Evolutionary conservation across 2,113 vertebrate genomes (phyloP).

Genomic region (Perca schrenkii): DNA sequence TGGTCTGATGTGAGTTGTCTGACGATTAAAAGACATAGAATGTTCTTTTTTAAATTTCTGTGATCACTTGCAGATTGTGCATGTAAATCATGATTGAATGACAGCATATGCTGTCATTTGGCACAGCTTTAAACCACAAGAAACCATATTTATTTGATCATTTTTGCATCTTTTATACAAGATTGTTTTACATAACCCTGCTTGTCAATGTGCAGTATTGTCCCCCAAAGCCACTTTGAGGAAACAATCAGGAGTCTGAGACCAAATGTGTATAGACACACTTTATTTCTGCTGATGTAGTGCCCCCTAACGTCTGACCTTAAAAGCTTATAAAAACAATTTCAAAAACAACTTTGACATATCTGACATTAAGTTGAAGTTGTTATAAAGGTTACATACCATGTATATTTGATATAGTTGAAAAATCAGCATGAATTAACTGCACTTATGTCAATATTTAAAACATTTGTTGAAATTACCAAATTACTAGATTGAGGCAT

Average conservation of each 20-base stretch:
- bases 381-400: neutral
- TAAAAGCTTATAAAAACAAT: neutral
- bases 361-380: neutral
- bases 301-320: conserved; percentile 29
- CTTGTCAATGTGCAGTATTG: neutral
- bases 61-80: neutral
- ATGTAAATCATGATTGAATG: neutral
- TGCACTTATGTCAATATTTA: neutral
- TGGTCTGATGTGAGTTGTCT: conserved; percentile 6
- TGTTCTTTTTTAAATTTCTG: neutral
- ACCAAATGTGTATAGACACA: neutral
- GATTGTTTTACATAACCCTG: neutral
- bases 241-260: conserved; percentile 1
- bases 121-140: neutral
- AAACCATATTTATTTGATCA: neutral
- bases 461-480: neutral
- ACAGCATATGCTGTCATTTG: neutral
- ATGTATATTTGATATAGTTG: neutral
- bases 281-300: conserved; percentile 8
- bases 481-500: neutral
- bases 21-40: neutral
- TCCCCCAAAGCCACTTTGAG: neutral
- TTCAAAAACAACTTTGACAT: neutral
- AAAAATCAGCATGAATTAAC: neutral
- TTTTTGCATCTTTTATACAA: neutral